phyloP scores from a whole-genome alignment of 1,140 invertebrate species.

The Fopius arisanus region DNA sequence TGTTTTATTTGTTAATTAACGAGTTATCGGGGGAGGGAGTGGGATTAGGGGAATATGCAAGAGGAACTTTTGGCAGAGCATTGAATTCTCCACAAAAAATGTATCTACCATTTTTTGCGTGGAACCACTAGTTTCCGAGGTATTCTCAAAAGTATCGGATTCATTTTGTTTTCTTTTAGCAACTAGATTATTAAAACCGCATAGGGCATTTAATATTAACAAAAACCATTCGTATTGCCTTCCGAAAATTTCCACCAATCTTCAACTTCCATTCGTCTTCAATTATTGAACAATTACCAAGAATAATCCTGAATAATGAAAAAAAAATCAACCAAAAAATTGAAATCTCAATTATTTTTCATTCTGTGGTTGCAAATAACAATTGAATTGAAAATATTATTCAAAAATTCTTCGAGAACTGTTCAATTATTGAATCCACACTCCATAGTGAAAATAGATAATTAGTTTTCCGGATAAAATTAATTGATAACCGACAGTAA shows the following conservation, averaged over 20 bases:
- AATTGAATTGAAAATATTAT: neutral
- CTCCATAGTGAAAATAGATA: neutral
- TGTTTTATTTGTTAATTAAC: neutral
- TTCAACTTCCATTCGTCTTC: constrained; percentile 34
- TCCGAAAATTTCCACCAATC: constrained; percentile 36
- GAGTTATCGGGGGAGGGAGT: no score
- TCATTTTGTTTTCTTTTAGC: constrained; percentile 45
- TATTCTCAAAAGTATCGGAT: neutral
- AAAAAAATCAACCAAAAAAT: no score
- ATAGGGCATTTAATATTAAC: constrained; percentile 54
- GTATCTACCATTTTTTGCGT: no score
- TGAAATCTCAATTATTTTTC: no score
- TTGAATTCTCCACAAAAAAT: no score
- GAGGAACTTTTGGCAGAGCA: no score
- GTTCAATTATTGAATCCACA: neutral
- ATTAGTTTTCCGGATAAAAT: constrained; percentile 17
- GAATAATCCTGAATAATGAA: neutral
- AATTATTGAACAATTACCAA: neutral
- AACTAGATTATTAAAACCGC: constrained; percentile 48
- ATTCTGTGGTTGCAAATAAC: no score
- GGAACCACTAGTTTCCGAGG: no score
- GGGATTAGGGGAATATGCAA: no score
- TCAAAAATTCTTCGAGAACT: neutral
- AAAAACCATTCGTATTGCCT: constrained; percentile 50
- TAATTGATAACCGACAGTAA: constrained; percentile 37